Evolutionary conservation across 2,888 invertebrate species (phyloP).

Genomic region (Cerceris ruficornis): DNA sequence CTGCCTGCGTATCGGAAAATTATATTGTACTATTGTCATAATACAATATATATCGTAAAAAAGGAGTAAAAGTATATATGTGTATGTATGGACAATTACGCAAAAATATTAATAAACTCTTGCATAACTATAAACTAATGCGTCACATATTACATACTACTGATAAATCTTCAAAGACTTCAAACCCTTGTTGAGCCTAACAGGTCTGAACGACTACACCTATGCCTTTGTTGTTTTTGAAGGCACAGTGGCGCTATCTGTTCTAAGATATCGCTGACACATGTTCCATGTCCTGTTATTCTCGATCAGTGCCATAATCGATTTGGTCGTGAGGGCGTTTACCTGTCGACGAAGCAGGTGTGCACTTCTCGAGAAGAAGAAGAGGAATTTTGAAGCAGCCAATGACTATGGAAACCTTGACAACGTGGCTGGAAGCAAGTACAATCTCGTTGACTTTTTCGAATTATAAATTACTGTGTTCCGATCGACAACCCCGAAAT

Average conservation of each 20-base stretch:
- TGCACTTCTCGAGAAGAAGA: background rate
- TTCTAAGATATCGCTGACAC: constrained; percentile 23
- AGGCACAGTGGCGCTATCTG: constrained; percentile 16
- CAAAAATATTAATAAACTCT: too few relatives aligned
- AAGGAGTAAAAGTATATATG: too few relatives aligned
- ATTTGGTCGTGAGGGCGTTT: constrained; percentile 12
- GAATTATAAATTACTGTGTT: constrained; percentile 18
- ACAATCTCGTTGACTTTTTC: constrained; percentile 11
- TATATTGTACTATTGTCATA: too few relatives aligned
- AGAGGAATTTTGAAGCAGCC: background rate
- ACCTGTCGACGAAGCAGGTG: constrained; percentile 25
- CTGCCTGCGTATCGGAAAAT: too few relatives aligned
- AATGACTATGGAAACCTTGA: background rate
- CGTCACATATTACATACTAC: background rate
- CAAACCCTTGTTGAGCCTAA: background rate
- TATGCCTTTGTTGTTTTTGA: constrained; percentile 11
- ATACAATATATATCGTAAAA: too few relatives aligned
- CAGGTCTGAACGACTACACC: background rate
- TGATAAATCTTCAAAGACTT: background rate
- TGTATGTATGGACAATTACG: too few relatives aligned
- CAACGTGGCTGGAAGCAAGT: background rate
- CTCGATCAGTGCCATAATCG: constrained; percentile 24
- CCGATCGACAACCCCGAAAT: constrained; percentile 26
- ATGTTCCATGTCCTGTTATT: constrained; percentile 8
- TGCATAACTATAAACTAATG: too few relatives aligned